Evolutionary conservation across 2,113 vertebrate species (phyloP), one percentile per base, ranked within the genome.

Genomic region (Tricholaema leucomelas): DNA sequence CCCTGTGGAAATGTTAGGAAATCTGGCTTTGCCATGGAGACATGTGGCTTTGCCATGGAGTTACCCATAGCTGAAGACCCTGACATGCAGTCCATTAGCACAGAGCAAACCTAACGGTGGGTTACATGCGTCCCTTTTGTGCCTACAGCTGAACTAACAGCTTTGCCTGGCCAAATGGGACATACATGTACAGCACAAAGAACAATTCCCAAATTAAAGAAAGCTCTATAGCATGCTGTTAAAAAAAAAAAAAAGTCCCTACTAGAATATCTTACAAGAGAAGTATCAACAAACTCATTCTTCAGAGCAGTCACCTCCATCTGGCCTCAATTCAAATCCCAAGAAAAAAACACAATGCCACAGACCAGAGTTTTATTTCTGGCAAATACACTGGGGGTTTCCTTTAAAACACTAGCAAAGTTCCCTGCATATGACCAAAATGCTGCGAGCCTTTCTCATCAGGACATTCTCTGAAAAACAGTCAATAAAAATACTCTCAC

Each of bases 331-430:
- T 70, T 10, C 11, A 90, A 88, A 87, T 10, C 0, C 4, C 38
- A 79, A 54, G 12, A 16, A 24, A 27, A 76, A 79, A 40, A 42
- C 11, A 15, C 20, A 28, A 81, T 74, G 75, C 17, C 35, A 74
- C 3, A 48, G 81, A 69, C 12, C 21, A 65, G 31, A 80, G 30
- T 44, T 87, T 77, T 59, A 76, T 8, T 86, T 65, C 46, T n/a
- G 36, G 46, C 9, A 71, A 76, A 87, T 71, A 0, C 48, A 87
- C 9, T 30, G n/a, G 35, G 19, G 72, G 63, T 82, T 72, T 72
- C n/a, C 24, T 82, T 58, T 61, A 91, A 59, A 71, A 88, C n/a
- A 33, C 35, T 87, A 69, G 48, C 28, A 93, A 65, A 78, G 80
- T 86, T 67, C 67, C 4, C 18, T 84, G 27, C 40, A 63, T 8